phyloP scores from a whole-genome alignment of 2,797 vertebrate species.

The Helicolenus hilgendorfi region DNA sequence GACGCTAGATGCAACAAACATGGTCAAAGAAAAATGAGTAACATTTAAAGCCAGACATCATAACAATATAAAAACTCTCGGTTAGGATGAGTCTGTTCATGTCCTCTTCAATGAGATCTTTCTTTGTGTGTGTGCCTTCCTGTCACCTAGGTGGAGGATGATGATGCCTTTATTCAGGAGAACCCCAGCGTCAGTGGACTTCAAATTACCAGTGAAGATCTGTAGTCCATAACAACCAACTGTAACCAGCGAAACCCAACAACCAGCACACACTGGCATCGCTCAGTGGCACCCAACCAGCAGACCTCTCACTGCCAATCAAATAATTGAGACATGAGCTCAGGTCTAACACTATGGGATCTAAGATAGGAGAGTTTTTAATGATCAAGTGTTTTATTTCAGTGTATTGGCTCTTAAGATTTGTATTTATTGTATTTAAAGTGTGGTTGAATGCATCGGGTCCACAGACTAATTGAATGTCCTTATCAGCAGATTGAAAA shows the following conservation, averaged over 20 bases:
- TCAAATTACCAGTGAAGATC: conserved; percentile 78
- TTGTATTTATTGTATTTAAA: conserved; percentile 36
- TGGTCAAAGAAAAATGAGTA: background rate
- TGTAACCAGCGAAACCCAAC: background rate
- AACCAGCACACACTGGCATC: background rate
- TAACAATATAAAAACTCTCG: background rate
- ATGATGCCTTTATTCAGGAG: conserved; percentile 57
- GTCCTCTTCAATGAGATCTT: background rate
- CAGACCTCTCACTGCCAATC: background rate
- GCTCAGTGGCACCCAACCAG: background rate
- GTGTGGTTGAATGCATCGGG: background rate
- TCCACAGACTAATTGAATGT: background rate
- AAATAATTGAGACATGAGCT: background rate
- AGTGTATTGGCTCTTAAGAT: conserved; percentile 24
- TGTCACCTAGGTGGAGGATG: conserved; percentile 71
- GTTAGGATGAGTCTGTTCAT: background rate
- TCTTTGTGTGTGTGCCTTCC: background rate
- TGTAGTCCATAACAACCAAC: conserved; percentile 51
- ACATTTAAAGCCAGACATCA: background rate
- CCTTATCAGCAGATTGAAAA: background rate
- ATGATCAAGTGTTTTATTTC: conserved; percentile 3
- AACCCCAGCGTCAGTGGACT: conserved; percentile 69
- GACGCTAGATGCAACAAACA: background rate
- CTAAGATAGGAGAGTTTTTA: conserved; percentile 13
- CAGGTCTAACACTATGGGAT: background rate